Base-by-base conservation (phyloP, 2,888 invertebrate species). In the Hipparchia sbordonii region DNA sequence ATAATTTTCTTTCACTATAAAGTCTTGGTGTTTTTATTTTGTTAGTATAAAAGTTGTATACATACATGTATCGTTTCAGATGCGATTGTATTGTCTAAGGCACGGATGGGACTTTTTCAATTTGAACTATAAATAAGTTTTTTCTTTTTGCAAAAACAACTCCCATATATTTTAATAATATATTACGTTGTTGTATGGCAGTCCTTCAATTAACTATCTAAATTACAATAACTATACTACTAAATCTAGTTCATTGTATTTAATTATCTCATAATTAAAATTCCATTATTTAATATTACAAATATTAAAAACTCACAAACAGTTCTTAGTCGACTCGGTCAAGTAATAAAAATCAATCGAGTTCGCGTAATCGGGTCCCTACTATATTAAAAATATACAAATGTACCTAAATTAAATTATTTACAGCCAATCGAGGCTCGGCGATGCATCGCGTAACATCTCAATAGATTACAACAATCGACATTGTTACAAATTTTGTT, bases 281-380 rank as follows among this genome's bases (percentile, higher is more conserved):
- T 60, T 33, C 6, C 33, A 60, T 60, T 60, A 60, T 39, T 39
- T 39, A 39, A 57, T 33, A 23, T 9, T 52, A 70, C 62, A 70
- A 54, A n/a, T 7, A 52, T 23, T n/a, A 12, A 51, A 56, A 46
- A 48, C 48, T 57, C 12, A 39, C 63, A 60, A 67, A 23, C 33
- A 62, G 56, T 8, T 52, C 2, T 12, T 12, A 33, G 56, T 9
- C 10, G 51, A 33, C 73, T 61, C 72, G 52, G n/a, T 46, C 66
- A 59, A 60, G 65, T 65, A 39, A 39, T 57, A 57, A 39, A 72
- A 39, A 54, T 59, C 51, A 48, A 54, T 46, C 60, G 74, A 81
- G 89, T 86, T 82, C 89, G 86, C 85, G 87, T 84, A 85, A 89
- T 87, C 90, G 90, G 87, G 87, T 70, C 85, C 85, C 88, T 86